phyloP scores from a whole-genome alignment of 2,113 vertebrate species.

The Lophius piscatorius region DNA sequence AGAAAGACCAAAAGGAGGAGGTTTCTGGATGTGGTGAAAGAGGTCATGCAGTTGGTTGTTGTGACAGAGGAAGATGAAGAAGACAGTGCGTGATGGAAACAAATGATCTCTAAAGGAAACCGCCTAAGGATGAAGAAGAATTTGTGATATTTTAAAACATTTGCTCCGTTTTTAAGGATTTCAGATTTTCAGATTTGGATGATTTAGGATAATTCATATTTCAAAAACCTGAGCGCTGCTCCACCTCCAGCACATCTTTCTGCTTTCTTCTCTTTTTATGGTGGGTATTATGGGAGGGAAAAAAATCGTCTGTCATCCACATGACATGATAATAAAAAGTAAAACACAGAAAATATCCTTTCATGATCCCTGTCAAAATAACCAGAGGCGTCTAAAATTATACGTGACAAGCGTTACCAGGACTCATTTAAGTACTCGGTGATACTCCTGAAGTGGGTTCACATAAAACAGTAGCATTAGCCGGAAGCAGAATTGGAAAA shows the following conservation, averaged over 20 bases:
- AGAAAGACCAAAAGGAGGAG: too few relatives aligned
- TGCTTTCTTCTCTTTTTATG: conserved; percentile 46
- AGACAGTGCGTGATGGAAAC: too few relatives aligned
- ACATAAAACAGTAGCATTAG: conserved; percentile 14
- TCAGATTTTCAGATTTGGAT: not conserved
- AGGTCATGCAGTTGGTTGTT: too few relatives aligned
- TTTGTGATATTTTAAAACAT: conserved; percentile 1
- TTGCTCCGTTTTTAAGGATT: not conserved
- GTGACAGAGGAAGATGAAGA: too few relatives aligned
- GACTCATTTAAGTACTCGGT: conserved; percentile 50
- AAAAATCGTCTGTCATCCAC: conserved; percentile 44
- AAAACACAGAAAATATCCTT: conserved; percentile 46
- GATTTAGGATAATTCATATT: not conserved
- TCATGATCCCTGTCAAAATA: conserved; percentile 54
- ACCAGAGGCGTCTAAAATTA: conserved; percentile 53
- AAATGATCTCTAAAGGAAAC: too few relatives aligned
- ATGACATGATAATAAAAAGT: too few relatives aligned
- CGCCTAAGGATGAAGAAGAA: too few relatives aligned
- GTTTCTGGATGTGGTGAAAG: too few relatives aligned
- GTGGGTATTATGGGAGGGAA: conserved; percentile 47
- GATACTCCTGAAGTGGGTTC: conserved; percentile 24
- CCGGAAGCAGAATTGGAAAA: not conserved
- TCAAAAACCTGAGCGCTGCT: not conserved
- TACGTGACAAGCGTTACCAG: conserved; percentile 50
- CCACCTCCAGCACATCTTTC: conserved; percentile 23